These are phyloP conservation scores for Hyla sarda DNA, from an alignment of 2,113 vertebrate genomes.

Conservation along the genomic window DNA sequence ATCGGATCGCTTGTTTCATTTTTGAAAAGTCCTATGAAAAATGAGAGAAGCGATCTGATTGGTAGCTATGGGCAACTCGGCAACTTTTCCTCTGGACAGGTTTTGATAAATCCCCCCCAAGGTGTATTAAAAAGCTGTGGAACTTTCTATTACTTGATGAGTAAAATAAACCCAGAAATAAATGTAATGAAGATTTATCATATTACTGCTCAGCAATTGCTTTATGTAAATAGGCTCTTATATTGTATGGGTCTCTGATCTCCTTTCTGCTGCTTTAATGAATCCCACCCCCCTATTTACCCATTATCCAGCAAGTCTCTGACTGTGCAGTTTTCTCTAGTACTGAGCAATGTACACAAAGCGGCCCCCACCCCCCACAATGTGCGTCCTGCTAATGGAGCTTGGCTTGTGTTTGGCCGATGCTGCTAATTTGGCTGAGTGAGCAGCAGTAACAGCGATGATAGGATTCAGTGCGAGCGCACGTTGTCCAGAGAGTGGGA, in stretches of 20 bases:
- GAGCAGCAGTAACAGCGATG: constrained; percentile 84
- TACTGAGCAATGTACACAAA: not conserved
- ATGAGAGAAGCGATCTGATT: too few species aligned
- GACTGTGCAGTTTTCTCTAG: not conserved
- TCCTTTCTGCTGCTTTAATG: not conserved
- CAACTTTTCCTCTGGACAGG: too few species aligned
- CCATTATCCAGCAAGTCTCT: not conserved
- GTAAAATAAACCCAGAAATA: too few species aligned
- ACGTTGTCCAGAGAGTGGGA: constrained; percentile 77
- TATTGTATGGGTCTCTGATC: not conserved
- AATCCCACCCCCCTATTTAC: not conserved
- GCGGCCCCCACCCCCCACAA: not conserved
- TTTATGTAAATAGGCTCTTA: not conserved
- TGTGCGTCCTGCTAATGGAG: constrained; percentile 12
- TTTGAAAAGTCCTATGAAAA: too few species aligned
- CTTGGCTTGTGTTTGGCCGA: not conserved
- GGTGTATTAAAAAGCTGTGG: too few species aligned
- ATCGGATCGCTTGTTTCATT: too few species aligned
- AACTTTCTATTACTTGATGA: too few species aligned
- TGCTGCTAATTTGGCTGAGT: constrained; percentile 72
- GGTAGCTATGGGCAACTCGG: too few species aligned
- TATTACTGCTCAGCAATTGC: too few species aligned
- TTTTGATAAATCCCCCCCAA: too few species aligned
- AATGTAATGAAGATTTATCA: too few species aligned
- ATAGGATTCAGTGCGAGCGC: constrained; percentile 81